phyloP scores from a whole-genome alignment of 2,797 vertebrate species.

The Poecilia velifera region DNA sequence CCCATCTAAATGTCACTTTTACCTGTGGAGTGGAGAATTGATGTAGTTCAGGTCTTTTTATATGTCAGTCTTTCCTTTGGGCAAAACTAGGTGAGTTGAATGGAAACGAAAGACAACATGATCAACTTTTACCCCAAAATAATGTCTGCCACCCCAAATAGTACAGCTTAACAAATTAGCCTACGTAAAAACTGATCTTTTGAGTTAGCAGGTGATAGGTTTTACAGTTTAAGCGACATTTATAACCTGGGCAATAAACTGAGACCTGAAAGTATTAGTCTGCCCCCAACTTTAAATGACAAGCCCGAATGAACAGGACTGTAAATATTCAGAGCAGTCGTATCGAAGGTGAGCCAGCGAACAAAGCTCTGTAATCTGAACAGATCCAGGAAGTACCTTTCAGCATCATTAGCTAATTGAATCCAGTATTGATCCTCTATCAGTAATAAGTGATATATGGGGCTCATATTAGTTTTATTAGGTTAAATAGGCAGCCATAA shows the following conservation, averaged over 20 bases:
- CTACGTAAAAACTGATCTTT: not conserved
- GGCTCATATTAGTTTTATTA: conserved; percentile 80
- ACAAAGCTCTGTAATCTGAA: conserved; percentile 57
- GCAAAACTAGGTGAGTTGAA: not conserved
- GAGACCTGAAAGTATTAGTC: not conserved
- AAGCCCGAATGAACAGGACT: conserved; percentile 5
- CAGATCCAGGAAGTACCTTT: conserved; percentile 74
- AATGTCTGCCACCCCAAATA: not conserved
- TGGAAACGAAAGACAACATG: not conserved
- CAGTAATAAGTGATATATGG: conserved; percentile 81
- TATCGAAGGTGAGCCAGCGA: conserved; percentile 38
- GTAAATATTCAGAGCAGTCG: conserved; percentile 3
- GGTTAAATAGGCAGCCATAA: conserved; percentile 76
- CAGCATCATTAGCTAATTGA: conserved; percentile 80
- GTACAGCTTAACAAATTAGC: not conserved
- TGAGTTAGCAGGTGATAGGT: not conserved
- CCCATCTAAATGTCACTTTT: not conserved
- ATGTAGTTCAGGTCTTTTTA: not conserved
- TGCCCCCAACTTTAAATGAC: not conserved
- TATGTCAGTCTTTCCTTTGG: not conserved
- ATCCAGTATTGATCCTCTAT: conserved; percentile 79
- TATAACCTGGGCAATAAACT: not conserved
- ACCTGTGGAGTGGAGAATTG: not conserved
- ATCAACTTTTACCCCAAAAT: not conserved
- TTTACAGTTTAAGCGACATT: not conserved